Conservation (phyloP, 2,113 vertebrate genomes). For the Cyprinodon brontotheroides region DNA sequence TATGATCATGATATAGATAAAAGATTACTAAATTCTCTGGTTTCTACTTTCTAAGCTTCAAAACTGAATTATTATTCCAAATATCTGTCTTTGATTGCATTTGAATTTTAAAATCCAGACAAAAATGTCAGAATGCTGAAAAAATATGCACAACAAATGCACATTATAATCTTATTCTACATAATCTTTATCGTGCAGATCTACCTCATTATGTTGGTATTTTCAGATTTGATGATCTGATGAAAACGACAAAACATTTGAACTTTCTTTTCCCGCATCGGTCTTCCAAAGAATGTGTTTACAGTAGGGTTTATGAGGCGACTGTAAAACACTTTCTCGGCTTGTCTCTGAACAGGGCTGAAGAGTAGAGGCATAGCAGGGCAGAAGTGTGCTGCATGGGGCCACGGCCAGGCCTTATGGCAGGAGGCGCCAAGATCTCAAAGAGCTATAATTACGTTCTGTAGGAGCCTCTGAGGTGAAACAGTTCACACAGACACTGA, state of each 20-base stretch:
- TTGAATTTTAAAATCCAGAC: conserved; percentile 15
- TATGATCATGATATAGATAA: not conserved
- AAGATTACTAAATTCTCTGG: conserved; percentile 27
- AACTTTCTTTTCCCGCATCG: conserved; percentile 48
- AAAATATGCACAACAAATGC: conserved; percentile 2
- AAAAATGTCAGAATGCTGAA: conserved; percentile 24
- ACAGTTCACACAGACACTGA: conserved; percentile 75
- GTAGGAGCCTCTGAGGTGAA: conserved; percentile 65
- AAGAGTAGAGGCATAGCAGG: conserved; percentile 32
- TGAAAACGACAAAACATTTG: conserved; percentile 40
- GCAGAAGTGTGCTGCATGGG: conserved; percentile 56
- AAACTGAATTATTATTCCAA: not conserved
- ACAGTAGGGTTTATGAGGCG: conserved; percentile 65
- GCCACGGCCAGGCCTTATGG: conserved; percentile 71
- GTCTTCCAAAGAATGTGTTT: conserved; percentile 63
- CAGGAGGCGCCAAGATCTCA: conserved; percentile 60
- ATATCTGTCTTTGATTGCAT: not conserved
- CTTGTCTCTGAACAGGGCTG: conserved; percentile 56
- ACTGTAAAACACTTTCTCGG: conserved; percentile 43
- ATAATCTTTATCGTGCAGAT: conserved; percentile 35
- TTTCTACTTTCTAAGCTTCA: conserved; percentile 19
- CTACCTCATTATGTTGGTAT: conserved; percentile 41
- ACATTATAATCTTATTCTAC: conserved; percentile 9
- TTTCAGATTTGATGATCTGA: conserved; percentile 46
- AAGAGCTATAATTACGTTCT: conserved; percentile 58